Base-by-base conservation (phyloP, 2,797 vertebrate species). In the Sarcoramphus papa region DNA sequence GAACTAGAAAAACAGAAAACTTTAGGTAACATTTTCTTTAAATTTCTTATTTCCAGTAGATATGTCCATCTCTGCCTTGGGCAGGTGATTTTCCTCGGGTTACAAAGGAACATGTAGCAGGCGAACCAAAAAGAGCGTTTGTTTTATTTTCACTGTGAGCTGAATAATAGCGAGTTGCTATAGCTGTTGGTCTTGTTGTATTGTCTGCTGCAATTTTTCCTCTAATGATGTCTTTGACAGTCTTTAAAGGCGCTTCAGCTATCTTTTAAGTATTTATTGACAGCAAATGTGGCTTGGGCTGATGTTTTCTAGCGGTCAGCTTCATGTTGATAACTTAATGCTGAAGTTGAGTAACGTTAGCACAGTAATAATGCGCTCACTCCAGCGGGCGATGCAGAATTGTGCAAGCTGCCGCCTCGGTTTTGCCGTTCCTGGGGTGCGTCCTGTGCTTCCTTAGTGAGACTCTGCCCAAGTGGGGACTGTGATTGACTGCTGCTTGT, bases 361-460 rank as follows among this genome's bases (percentile, higher is more conserved):
- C 35, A 8, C 43, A 14, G 30, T 4, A 18, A 7, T 5, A 3
- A 8, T 18, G 45, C 1, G 5, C 28, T 43, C 4, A 3, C 27
- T 35, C n/a, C 21, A 13, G 21, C 5, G 41, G 23, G 31, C 24
- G 15, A 4, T 7, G 30, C 45, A 30, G 62, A 20, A 23, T 11
- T 1, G 14, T 6, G 17, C 47, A 20, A 22, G 41, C 48, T 47
- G 53, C 47, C 3, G 1, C 23, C 23, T 3, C 3, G n/a, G 45
- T 43, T 35, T 47, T n/a, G 45, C 40, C 4, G 0, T 28, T 33
- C 41, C 57, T 37, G n/a, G 45, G 16, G 12, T 10, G 7, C 3
- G 7, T 21, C 3, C 16, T 21, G 30, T 13, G 59, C 53, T 45
- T 12, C 12, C 4, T 10, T 16, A 6, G 60, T 3, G 41, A 60